phyloP scores from a whole-genome alignment of 2,888 invertebrate species.

The Lycaena phlaeas region DNA sequence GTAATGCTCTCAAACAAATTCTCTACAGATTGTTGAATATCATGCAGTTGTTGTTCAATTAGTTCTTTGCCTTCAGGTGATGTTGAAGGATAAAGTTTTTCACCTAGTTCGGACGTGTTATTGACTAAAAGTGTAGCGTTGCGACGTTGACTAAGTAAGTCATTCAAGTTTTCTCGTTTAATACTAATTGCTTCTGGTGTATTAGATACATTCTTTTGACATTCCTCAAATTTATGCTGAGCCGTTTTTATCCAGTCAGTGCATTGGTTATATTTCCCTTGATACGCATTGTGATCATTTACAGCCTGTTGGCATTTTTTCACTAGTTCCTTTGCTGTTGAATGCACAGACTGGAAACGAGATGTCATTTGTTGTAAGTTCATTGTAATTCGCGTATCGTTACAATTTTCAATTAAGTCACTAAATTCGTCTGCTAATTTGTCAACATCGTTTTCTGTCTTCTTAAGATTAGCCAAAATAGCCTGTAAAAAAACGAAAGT shows the following conservation, averaged over 20 bases:
- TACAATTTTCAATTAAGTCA: slow-evolving; percentile 87
- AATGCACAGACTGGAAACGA: slow-evolving; percentile 90
- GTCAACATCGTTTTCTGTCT: slow-evolving; percentile 90
- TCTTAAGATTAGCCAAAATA: slow-evolving; percentile 82
- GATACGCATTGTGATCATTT: slow-evolving; percentile 83
- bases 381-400: slow-evolving; percentile 88
- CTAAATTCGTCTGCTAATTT: slow-evolving; percentile 89
- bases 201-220: slow-evolving; percentile 75
- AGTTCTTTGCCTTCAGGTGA: slow-evolving; percentile 90
- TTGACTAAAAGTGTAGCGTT: slow-evolving; percentile 84
- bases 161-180: slow-evolving; percentile 80
- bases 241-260: slow-evolving; percentile 85
- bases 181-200: slow-evolving; percentile 80
- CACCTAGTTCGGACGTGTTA: slow-evolving; percentile 88
- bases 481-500: slow-evolving; percentile 68
- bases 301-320: slow-evolving; percentile 94
- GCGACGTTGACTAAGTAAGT: slow-evolving; percentile 82
- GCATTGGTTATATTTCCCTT: slow-evolving; percentile 88
- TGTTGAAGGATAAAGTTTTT: slow-evolving; percentile 89
- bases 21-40: slow-evolving; percentile 87
- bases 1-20: slow-evolving; percentile 84
- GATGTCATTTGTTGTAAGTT: slow-evolving; percentile 92
- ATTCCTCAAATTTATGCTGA: slow-evolving; percentile 79
- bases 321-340: slow-evolving; percentile 89
- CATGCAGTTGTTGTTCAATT: slow-evolving; percentile 86